A percentile compares a stretch with the other conserved stretches of the same genome.
Evolutionary conservation across 2,113 vertebrate species (phyloP).

Genomic region (Brevimyrus niger): DNA sequence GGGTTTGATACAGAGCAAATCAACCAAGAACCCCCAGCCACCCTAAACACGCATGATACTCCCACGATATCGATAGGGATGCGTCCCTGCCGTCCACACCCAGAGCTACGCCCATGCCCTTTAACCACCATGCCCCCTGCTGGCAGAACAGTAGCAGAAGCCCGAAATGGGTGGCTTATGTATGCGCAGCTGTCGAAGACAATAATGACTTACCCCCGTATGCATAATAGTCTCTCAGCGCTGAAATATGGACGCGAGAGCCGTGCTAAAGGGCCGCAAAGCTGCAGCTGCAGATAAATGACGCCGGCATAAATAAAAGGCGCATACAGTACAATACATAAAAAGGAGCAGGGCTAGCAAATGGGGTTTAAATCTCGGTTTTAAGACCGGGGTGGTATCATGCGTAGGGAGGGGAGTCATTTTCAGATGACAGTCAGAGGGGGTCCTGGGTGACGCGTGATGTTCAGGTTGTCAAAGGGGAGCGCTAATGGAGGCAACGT

Average conservation of each 20-base stretch:
- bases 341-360: not conserved
- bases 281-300: not conserved
- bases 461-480: not conserved
- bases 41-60: not conserved
- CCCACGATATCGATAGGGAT: not conserved
- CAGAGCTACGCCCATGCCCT: not conserved
- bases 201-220: not conserved
- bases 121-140: not conserved
- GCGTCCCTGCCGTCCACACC: not conserved
- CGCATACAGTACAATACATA: not conserved
- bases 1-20: not conserved
- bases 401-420: not conserved
- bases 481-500: not conserved
- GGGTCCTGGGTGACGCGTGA: not conserved
- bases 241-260: not conserved
- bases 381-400: not conserved
- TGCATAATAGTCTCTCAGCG: not conserved
- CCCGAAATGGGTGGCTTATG: not conserved
- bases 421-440: not conserved
- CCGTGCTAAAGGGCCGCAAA: not conserved
- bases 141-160: not conserved
- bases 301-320: not conserved
- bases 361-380: conserved; percentile 2
- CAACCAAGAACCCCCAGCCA: not conserved
- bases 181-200: not conserved